Conservation (phyloP, 2,797 vertebrate genomes). For the Simalia tracyae region DNA sequence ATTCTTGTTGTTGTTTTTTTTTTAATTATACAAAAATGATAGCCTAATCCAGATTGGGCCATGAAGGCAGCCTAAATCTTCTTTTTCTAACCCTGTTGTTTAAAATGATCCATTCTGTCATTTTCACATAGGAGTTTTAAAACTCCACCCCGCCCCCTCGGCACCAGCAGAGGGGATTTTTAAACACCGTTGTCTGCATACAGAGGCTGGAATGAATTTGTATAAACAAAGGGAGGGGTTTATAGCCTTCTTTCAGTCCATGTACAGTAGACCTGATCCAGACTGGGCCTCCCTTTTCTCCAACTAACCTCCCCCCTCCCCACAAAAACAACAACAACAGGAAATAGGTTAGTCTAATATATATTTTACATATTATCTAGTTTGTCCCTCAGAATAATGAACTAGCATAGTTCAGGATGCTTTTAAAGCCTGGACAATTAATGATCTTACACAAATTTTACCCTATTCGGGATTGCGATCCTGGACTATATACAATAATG, state of each 20-base stretch:
- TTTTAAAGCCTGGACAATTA: background rate
- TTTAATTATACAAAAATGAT: background rate
- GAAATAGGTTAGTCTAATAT: background rate
- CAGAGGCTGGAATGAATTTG: background rate
- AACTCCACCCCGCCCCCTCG: background rate
- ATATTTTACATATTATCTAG: background rate
- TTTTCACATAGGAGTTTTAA: background rate
- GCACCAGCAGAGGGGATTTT: background rate
- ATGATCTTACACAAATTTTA: background rate
- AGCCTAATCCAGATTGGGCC: background rate
- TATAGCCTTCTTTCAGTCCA: background rate
- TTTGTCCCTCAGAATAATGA: background rate
- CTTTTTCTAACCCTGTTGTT: background rate
- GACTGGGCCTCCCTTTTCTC: background rate
- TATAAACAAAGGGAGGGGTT: background rate
- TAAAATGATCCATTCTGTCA: background rate
- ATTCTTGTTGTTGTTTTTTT: background rate
- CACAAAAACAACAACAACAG: background rate
- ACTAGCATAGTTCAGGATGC: background rate
- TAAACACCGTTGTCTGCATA: background rate
- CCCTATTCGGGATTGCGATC: background rate
- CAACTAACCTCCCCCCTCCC: background rate
- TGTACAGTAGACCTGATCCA: background rate
- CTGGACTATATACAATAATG: constrained; percentile 16
- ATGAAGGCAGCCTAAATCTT: background rate